phyloP scores from a whole-genome alignment of 2,888 invertebrate genomes.

The Athalia cordata region DNA sequence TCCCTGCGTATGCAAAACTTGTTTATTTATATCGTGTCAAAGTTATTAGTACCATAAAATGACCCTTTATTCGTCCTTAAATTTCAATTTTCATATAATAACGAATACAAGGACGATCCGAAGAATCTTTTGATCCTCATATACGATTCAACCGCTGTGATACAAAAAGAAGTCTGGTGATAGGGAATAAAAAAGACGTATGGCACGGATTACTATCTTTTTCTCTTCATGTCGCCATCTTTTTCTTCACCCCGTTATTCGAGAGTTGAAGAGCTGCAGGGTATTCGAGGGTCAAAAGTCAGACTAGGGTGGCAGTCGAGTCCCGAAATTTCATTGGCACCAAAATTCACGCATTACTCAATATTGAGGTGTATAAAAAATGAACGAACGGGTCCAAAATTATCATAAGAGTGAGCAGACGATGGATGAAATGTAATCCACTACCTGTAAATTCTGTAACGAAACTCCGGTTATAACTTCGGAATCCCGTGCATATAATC shows the following conservation, averaged over 20 bases:
- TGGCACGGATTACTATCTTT: neutral
- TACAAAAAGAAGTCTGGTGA: neutral
- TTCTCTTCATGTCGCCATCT: neutral
- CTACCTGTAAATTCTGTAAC: too few species aligned
- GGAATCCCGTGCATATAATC: too few species aligned
- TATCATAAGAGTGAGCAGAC: too few species aligned
- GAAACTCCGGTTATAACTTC: too few species aligned
- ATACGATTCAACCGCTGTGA: too few species aligned
- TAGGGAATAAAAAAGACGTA: neutral
- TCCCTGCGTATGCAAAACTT: neutral
- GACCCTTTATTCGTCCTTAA: too few species aligned
- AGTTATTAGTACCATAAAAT: slow-evolving; percentile 23
- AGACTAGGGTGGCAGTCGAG: slow-evolving; percentile 8
- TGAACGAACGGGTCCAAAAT: neutral
- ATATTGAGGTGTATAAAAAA: neutral
- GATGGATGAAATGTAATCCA: too few species aligned
- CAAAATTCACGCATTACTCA: neutral
- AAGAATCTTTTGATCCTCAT: slow-evolving; percentile 17
- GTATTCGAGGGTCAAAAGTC: neutral
- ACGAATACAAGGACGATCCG: slow-evolving; percentile 15
- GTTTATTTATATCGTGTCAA: neutral
- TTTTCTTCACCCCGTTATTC: neutral
- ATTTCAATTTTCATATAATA: slow-evolving; percentile 15
- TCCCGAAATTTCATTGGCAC: slow-evolving; percentile 21
- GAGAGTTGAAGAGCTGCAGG: neutral